Base-by-base conservation (phyloP, 1,140 invertebrate species). In the Scaptomyza hsui region DNA sequence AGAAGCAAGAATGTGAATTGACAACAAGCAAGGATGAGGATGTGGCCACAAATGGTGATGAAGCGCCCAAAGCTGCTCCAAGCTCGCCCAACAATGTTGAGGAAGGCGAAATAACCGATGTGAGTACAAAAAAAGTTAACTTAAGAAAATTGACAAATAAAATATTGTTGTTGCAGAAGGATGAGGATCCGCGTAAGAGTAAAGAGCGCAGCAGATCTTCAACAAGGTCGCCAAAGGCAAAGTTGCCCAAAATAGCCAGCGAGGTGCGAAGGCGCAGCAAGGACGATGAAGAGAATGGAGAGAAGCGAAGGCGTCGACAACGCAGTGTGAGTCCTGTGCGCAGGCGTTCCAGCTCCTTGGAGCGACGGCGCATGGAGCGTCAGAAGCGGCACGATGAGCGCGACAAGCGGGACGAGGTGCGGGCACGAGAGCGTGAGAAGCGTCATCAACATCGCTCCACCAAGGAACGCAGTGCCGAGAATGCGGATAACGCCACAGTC, bases 81-180 rank as follows among this genome's bases (percentile, higher is more conserved):
- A 37, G 12, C 6, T 49, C 48, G 10, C 51, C 74, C 1, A 76
- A 55, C 15, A 78, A 86, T 49, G 65, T 64, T 7, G 81, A 86
- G 29, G 81, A 86, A 32, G 81, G 81, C 5, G 81, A 86, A 78
- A 86, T 86, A 41, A 81, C 70, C 2, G 81, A 86, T 32, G 81
- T 86, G 51, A 86, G 81, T 73, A 29, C 24, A 24, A 24, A 6
- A 24, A 24, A 6, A 49, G 44, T 21, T 9, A 26, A 7, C 18
- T 3, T 35, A 4, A 55, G 13, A 10, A 42, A 9, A 21, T 26
- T 12, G 24, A 24, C 24, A 45, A 21, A 3, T 18, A 3, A 45
- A 9, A 12, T 12, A 45, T 32, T 15, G 13, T 0, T 2, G 13
- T 72, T 59, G 0, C 19, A 83, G 80, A 85, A 76, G 29, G 80